Evolutionary conservation across 37 sponge, comb jelly and placozoan genomes (phyloP), one percentile per base, ranked within the genome.

Genomic region (Halisarca cf. caerulea): DNA sequence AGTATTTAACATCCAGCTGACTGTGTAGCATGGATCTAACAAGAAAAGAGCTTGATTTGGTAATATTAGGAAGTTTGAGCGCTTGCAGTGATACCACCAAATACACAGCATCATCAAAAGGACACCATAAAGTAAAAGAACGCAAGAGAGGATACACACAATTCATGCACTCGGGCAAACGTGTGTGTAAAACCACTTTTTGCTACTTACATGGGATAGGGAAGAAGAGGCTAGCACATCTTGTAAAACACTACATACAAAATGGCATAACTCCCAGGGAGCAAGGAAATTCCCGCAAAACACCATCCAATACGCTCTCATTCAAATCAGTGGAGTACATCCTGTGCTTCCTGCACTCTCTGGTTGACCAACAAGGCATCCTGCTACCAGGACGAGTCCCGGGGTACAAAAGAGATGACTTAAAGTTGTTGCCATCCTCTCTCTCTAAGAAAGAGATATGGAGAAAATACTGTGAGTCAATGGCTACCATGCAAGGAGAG

Each of bases 301-400:
- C 54, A 4, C 86, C 90, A 2, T 51, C 42, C 28, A 85, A 89
- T 72, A 36, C 66, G 2, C 4, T 73, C 0, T 14, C 38, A 0
- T 59, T 59, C 32, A 41, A 59, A 3, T 66, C 79, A 2, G 58
- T 23, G 2, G 2, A 72, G 18, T 78, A 59, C n/a, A 28, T 89
- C 0, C 2, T 73, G 3, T 39, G 8, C 0, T 89, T 89, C 54
- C 62, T 85, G 15, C 21, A 28, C 8, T 71, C 55, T 3, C 80
- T 80, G 37, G 78, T 83, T 30, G 90, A 90, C 33, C 58, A 51
- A 1, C 59, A 82, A 33, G 90, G 79, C 32, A 58, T 90, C 1
- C 86, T 78, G 0, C 25, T 90, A 18, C 87, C 91, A 66, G 91
- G 84, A 3, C 53, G 87, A n/a, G 40, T 86, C 0, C 87, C 91